phyloP scores from a whole-genome alignment of 1,140 invertebrate genomes.

The Eupeodes corollae region DNA sequence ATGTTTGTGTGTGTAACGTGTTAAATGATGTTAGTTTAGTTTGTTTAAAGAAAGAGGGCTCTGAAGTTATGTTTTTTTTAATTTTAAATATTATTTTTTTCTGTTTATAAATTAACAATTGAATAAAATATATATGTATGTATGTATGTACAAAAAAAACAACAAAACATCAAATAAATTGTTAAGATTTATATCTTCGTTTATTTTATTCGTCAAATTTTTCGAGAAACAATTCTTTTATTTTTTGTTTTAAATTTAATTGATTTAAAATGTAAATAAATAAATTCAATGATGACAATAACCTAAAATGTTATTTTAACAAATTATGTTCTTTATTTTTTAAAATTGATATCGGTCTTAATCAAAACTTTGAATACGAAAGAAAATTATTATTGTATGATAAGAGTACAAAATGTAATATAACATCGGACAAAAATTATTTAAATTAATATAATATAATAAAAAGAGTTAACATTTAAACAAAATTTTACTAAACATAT shows the following conservation, averaged over 20 bases:
- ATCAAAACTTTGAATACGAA: conserved; percentile 32
- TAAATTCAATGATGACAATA: conserved; percentile 1
- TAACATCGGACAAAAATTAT: not conserved
- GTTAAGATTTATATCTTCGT: too few relatives aligned
- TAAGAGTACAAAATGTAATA: not conserved
- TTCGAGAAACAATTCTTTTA: conserved; percentile 16
- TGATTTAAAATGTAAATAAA: conserved; percentile 5
- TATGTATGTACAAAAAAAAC: too few relatives aligned
- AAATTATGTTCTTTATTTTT: conserved; percentile 4
- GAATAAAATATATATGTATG: too few relatives aligned
- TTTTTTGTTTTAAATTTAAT: conserved; percentile 3
- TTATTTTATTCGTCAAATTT: not conserved
- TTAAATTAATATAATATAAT: not conserved
- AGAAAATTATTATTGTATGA: too few relatives aligned
- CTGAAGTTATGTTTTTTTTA: too few relatives aligned
- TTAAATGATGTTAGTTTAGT: too few relatives aligned
- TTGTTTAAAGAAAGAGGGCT: too few relatives aligned
- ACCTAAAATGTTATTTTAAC: conserved; percentile 21
- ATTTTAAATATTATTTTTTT: too few relatives aligned
- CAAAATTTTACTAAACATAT: not conserved
- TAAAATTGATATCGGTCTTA: conserved; percentile 4
- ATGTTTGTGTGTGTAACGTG: too few relatives aligned
- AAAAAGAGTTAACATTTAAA: not conserved
- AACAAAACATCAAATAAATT: too few relatives aligned
- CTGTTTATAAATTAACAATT: too few relatives aligned